Evolutionary conservation across 2,888 invertebrate species (phyloP), one percentile per base, ranked within the genome.

Genomic region (Xylota segnis): DNA sequence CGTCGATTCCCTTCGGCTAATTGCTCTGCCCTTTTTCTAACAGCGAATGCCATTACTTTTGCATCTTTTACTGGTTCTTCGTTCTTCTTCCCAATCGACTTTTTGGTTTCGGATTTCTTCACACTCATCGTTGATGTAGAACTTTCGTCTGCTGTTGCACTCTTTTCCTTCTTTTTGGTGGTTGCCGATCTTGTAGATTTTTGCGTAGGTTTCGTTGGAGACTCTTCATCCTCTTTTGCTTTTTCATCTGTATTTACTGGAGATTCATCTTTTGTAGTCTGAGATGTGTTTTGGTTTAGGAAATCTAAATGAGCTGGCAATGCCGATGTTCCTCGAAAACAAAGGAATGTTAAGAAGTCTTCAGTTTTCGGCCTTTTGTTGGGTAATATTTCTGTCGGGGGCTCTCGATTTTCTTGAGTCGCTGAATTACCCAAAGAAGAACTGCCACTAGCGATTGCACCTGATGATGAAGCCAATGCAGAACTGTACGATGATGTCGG

Each of bases 271-370:
- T 76, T 83, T 88, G 86, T 14, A 87, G 76, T 7, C 77, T 91
- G 91, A 5, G 89, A 75, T 86, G 90, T 92, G 37, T 91, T 91
- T 89, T 91, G 92, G 89, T 91, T 91, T 90, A 96, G 95, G 90
- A 95, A 96, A 91, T 96, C 95, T 88, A 96, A 92, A 88, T 94
- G 95, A 0, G 96, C 94, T 27, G 96, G 96, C 83, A 96, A 91
- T 59, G 95, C 94, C 7, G 95, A 93, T 23, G 96, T 96, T 43
- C 97, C 96, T 91, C 97, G 94, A 89, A 96, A 96, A 91, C 97
- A 97, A 14, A 97, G 93, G 92, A 96, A 97, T 63, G 96, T 97
- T 54, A 97, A 91, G 90, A 97, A 97, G 91, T 97, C 97, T 93
- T 97, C 96, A 1, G 97, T 96, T 90, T 96, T 96, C 27, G 97